Evolutionary conservation across 2,113 vertebrate genomes (phyloP), one percentile per base, ranked within the genome.

Genomic region (Apodemus sylvaticus): DNA sequence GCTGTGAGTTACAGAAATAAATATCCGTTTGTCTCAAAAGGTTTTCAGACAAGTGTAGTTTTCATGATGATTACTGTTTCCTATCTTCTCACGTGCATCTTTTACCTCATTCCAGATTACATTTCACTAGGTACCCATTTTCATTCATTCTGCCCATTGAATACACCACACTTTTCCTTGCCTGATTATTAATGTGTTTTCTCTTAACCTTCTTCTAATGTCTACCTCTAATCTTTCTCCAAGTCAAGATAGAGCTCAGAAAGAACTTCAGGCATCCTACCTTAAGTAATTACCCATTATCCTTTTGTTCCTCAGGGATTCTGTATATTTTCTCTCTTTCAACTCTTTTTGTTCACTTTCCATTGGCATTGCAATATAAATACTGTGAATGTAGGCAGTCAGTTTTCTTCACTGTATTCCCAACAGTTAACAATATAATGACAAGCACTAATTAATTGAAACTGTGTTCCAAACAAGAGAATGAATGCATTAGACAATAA

Each of bases 31-130:
- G 9, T 70, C n/a, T 71, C 45, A 94, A 86, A 70, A 71, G 74
- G 26, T 90, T 89, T 91, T 51, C 55, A 95, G 71, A 89, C 51
- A 91, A 94, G 76, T n/a, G 8, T 39, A 83, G 62, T 79, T 93
- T 19, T 36, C 71, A 89, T 62, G 39, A 51, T 55, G 39, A 34
- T 4, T 90, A 85, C 71, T 42, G 34, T 34, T 95, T 39, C 70
- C 4, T 17, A 70, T 94, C 76, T 19, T 53, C 24, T 89, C 55
- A 11, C 4, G 6, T 81, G 48, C 42, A 13, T 86, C 19, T 71
- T 51, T n/a, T 51, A 62, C 20, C 24, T 68, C 51, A 81, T 71
- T 70, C 53, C 70, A 12, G 48, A 82, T 31, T 4, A 71, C 10
- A 48, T 86, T 70, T 96, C 68, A 77, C 24, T 34, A 81, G 62